phyloP scores from a whole-genome alignment of 2,113 vertebrate genomes.

The Ardeotis arabs region DNA sequence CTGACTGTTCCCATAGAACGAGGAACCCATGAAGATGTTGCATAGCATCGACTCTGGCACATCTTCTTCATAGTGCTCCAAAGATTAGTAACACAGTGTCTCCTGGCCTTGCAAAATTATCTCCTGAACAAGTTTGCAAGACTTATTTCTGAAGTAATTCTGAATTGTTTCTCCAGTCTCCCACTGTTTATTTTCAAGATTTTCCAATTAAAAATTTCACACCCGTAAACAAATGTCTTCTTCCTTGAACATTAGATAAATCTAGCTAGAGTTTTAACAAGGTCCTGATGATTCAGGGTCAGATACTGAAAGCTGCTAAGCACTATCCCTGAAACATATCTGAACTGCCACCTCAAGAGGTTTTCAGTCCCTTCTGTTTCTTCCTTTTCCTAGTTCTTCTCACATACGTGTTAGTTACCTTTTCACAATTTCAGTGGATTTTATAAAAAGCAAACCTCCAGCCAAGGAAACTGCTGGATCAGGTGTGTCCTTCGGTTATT shows the following conservation, averaged over 20 bases:
- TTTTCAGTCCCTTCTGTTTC: neutral
- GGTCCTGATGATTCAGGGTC: neutral
- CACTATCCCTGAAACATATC: neutral
- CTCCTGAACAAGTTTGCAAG: neutral
- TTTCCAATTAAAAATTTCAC: neutral
- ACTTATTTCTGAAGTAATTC: neutral
- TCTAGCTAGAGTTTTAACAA: neutral
- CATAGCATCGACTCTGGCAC: neutral
- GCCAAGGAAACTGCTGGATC: neutral
- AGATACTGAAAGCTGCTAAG: neutral
- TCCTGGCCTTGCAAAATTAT: neutral
- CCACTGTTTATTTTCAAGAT: neutral
- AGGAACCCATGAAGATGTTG: neutral
- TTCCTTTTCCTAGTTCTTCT: neutral
- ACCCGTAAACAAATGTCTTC: neutral
- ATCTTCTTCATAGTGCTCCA: neutral
- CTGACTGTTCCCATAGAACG: neutral
- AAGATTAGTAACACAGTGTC: neutral
- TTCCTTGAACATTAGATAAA: neutral
- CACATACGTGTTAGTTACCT: neutral
- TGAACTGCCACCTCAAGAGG: neutral
- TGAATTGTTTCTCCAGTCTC: neutral
- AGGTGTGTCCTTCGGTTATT: neutral
- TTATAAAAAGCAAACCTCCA: neutral
- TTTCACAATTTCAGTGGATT: neutral